Evolutionary conservation across 2,797 vertebrate species (phyloP), one percentile per base, ranked within the genome.

Genomic region (Smutsia gigantea): DNA sequence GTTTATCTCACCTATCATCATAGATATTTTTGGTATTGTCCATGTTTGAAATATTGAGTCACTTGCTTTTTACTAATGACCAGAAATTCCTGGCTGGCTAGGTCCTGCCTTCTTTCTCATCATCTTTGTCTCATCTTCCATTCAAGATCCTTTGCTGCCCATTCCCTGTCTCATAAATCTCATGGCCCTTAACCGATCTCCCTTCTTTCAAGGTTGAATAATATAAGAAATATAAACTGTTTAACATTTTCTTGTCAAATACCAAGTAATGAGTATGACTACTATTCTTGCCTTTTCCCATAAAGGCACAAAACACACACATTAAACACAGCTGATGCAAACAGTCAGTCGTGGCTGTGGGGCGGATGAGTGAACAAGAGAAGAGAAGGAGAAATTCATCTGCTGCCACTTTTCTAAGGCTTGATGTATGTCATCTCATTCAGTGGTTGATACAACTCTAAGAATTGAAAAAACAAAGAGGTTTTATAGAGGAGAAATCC

Each of bases 41-140:
- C 12, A 9, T 90, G n/a, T 92, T 82, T 87, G 78, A 74, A 82
- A 82, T 51, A n/a, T 14, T 29, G 37, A 72, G 59, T 93, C 29
- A 63, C 46, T 66, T 93, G 17, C 4, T 79, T 93, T 93, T 57
- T 19, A 59, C 23, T 57, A 69, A 82, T 59, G 59, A 49, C 42
- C 83, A 84, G 27, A 78, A 42, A 75, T 46, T 63, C 39, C 68
- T 72, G 51, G 4, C 18, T 75, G 81, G 64, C 69, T 75, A 18
- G 74, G 9, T 34, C 34, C 19, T 57, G 5, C 2, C 3, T 51
- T 18, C 15, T 42, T 87, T 78, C 39, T 64, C 46, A 55, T 88
- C 31, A 59, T 25, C n/a, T 83, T 49, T 53, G 68, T 18, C 51
- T 79, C 29, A 34, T 0, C 39, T 82, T 57, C 37, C 46, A 74